Percentiles rank a stretch among this genome's conserved stretches.
phyloP scores from a whole-genome alignment of 2,113 vertebrate genomes.

The Paracanthobrama guichenoti region DNA sequence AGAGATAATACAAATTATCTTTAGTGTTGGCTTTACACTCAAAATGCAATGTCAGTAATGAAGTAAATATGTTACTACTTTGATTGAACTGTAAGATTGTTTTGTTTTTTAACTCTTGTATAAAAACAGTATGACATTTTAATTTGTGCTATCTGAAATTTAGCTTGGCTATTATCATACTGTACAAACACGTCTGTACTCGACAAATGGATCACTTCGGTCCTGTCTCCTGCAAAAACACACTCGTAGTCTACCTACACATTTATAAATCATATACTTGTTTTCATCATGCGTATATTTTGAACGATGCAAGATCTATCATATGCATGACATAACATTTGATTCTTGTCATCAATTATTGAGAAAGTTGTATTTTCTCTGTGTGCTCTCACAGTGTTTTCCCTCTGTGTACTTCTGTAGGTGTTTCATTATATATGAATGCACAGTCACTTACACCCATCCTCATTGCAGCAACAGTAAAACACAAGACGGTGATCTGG shows the following conservation, averaged over 20 bases:
- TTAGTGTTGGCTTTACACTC: no score
- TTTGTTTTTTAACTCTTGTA: no score
- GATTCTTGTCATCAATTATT: background rate
- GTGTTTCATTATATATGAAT: constrained; percentile 5
- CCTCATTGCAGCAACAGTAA: background rate
- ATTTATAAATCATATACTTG: constrained; percentile 32
- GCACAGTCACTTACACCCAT: constrained; percentile 1
- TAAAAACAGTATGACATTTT: no score
- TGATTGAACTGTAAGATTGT: no score
- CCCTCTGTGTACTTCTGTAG: background rate
- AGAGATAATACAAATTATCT: no score
- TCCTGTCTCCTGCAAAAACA: background rate
- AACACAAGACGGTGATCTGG: background rate
- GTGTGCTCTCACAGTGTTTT: background rate
- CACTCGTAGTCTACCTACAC: background rate
- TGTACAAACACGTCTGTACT: background rate
- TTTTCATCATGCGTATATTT: constrained; percentile 26
- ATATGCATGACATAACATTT: constrained; percentile 24
- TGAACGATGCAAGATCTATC: background rate
- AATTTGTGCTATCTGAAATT: background rate
- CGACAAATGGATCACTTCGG: background rate
- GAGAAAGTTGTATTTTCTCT: constrained; percentile 4
- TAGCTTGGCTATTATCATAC: background rate
- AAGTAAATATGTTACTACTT: no score
- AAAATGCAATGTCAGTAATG: no score